Evolutionary conservation across 2,113 vertebrate species (phyloP).

Genomic region (Lipophrys pholis): DNA sequence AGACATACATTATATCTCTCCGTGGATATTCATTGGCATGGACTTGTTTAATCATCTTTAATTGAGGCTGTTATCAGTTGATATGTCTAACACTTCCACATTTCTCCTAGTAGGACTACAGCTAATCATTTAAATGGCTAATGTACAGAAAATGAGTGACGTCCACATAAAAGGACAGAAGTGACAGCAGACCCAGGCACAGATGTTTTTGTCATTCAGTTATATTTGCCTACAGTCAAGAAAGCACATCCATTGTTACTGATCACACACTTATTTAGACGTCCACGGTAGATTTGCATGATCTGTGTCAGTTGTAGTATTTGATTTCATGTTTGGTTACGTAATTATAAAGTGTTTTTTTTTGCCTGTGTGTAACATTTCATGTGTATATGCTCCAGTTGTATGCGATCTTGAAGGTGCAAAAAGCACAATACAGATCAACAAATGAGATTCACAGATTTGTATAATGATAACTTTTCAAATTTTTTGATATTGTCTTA

Average conservation of each 20-base stretch:
- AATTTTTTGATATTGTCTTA: not conserved
- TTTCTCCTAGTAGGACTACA: conserved; percentile 36
- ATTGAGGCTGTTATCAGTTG: conserved; percentile 49
- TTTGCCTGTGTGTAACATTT: conserved; percentile 75
- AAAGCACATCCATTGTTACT: conserved; percentile 24
- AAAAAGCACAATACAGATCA: conserved; percentile 4
- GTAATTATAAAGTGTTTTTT: conserved; percentile 38
- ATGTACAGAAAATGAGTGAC: conserved; percentile 3
- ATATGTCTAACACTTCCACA: conserved; percentile 54
- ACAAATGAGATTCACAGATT: not conserved
- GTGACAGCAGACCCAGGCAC: conserved; percentile 12
- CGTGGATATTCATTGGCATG: conserved; percentile 74
- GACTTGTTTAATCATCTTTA: conserved; percentile 59
- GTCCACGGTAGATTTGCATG: conserved; percentile 65
- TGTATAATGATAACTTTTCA: not conserved
- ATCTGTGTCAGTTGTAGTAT: conserved; percentile 43
- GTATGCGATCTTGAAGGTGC: conserved; percentile 49
- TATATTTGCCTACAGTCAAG: conserved; percentile 33
- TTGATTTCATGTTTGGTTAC: conserved; percentile 62
- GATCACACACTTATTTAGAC: conserved; percentile 8
- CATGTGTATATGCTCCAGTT: conserved; percentile 62
- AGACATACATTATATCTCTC: conserved; percentile 57
- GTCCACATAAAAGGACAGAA: conserved; percentile 40
- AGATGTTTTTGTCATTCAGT: conserved; percentile 11
- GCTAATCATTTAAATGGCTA: conserved; percentile 10